phyloP scores from a whole-genome alignment of 2,113 vertebrate genomes.

The Chionomys nivalis region DNA sequence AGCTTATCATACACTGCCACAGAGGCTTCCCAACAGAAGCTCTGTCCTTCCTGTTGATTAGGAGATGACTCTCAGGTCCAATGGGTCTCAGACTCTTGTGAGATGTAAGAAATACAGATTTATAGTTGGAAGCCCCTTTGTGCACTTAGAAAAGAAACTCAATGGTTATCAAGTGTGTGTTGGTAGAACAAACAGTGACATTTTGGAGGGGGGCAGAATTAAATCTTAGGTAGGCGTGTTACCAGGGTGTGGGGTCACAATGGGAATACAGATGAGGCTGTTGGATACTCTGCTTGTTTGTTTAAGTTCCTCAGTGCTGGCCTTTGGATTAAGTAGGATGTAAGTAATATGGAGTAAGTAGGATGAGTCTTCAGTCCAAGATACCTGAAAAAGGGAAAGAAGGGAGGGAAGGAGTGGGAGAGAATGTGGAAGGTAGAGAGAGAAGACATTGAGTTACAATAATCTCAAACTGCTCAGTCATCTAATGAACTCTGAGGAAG shows the following conservation, averaged over 20 bases:
- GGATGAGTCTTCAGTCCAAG: neutral
- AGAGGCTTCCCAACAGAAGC: neutral
- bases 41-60: neutral
- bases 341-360: too few relatives aligned
- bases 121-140: neutral
- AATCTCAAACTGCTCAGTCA: neutral
- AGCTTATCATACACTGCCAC: neutral
- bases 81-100: neutral
- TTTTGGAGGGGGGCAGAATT: neutral
- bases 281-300: neutral
- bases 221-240: neutral
- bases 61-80: neutral
- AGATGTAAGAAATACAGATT: neutral
- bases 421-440: too few relatives aligned
- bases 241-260: too few relatives aligned
- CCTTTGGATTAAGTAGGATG: neutral
- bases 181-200: neutral
- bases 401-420: neutral
- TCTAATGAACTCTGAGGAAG: neutral
- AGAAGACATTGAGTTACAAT: neutral
- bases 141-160: neutral
- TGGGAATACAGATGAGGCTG: neutral
- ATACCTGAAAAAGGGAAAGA: neutral
- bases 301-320: neutral
- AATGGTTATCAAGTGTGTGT: fast-evolving